Conservation (phyloP, 2,888 invertebrate species). For the Acanthosepion esculentum region DNA sequence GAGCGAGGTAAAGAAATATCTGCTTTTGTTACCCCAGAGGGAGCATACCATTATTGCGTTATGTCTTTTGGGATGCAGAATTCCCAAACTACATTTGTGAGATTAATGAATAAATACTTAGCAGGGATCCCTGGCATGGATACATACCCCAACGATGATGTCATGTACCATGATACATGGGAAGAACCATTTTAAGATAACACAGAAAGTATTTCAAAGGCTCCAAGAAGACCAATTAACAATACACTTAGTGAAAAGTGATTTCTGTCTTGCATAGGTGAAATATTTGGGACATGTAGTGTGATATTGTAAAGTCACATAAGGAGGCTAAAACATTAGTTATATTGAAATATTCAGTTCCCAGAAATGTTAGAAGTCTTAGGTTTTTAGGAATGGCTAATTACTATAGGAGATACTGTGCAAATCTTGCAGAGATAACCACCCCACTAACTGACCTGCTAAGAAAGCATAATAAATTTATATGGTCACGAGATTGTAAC, state of each 20-base stretch:
- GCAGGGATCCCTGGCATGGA: not conserved
- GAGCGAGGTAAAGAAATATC: conserved; percentile 51
- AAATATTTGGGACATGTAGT: not conserved
- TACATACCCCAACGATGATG: conserved; percentile 46
- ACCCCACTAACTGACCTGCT: not conserved
- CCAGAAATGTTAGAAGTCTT: not conserved
- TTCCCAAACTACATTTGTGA: conserved; percentile 46
- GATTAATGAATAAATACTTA: conserved; percentile 47
- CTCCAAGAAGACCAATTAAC: not conserved
- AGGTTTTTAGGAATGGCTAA: not conserved
- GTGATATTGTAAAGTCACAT: not conserved
- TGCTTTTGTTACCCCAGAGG: conserved; percentile 50
- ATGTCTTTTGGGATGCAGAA: conserved; percentile 52
- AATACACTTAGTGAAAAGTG: not conserved
- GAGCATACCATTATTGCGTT: conserved; percentile 50
- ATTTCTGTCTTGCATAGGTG: not conserved
- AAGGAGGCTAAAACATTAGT: not conserved
- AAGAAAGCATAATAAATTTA: not conserved
- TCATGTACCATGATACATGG: conserved; percentile 47
- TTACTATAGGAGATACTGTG: too few species aligned
- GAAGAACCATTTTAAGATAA: conserved; percentile 44
- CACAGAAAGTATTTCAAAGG: not conserved
- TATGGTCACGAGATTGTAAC: not conserved
- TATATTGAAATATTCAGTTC: not conserved
- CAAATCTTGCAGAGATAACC: too few species aligned